Evolutionary conservation across 30 jellyfish, hydroid and myxozoan species (phyloP).

Genomic region (Sanderia malayensis): DNA sequence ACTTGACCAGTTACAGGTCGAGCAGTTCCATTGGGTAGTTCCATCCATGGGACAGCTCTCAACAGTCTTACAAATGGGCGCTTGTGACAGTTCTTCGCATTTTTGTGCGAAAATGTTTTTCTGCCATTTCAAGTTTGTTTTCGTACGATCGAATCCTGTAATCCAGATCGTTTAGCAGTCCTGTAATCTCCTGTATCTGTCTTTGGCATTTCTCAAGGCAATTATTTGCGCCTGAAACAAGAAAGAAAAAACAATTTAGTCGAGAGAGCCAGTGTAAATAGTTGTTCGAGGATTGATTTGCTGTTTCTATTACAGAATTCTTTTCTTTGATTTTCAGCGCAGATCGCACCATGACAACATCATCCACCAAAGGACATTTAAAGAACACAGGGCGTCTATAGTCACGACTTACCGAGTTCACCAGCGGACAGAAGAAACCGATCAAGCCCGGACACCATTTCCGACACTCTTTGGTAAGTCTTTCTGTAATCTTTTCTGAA

Average conservation of each 20-base stretch:
- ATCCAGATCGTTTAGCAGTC: conserved; percentile 10
- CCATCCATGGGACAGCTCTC: too few species aligned
- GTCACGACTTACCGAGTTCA: not conserved
- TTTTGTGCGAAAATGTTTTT: conserved; percentile 45
- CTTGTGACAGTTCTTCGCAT: conserved; percentile 43
- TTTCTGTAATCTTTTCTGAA: conserved; percentile 21
- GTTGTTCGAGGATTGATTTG: too few species aligned
- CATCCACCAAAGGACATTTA: not conserved
- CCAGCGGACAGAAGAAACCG: conserved; percentile 15
- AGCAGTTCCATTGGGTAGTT: too few species aligned
- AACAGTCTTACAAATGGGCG: too few species aligned
- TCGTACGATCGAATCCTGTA: conserved; percentile 10
- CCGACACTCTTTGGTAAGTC: conserved; percentile 26
- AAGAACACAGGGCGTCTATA: not conserved
- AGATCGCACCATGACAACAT: too few species aligned
- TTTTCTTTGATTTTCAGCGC: too few species aligned
- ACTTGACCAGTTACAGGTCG: too few species aligned
- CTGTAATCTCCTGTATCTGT: conserved; percentile 22
- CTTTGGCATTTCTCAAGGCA: conserved; percentile 32
- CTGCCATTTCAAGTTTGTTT: conserved; percentile 33
- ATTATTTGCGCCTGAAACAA: conserved; percentile 22
- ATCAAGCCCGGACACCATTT: conserved; percentile 36
- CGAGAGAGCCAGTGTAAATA: too few species aligned
- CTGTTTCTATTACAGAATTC: too few species aligned
- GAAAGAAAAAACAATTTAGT: not conserved